A percentile compares a stretch with the other conserved stretches of the same genome.
Conservation (phyloP, 2,888 invertebrate species). For the Cistogaster globosa region DNA sequence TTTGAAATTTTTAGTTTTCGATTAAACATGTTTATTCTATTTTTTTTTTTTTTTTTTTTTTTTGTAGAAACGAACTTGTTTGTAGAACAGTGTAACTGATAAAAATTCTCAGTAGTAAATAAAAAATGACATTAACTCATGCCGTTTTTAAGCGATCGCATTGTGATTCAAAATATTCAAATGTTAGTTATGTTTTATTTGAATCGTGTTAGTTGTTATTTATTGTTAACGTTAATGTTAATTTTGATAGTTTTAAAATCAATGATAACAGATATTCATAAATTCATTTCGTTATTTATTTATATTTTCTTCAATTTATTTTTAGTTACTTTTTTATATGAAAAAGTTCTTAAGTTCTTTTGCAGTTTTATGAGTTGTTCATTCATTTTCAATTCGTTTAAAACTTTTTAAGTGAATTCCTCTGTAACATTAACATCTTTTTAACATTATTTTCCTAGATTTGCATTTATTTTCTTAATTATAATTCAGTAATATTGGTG, state of each 20-base stretch:
- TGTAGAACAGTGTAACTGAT: not conserved
- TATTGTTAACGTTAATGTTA: not conserved
- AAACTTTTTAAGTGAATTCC: too few species aligned
- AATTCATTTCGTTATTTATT: not conserved
- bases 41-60: too few species aligned
- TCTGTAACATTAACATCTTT: too few species aligned
- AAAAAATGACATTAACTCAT: constrained; percentile 13
- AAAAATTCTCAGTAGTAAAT: not conserved
- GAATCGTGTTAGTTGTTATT: not conserved
- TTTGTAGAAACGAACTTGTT: too few species aligned
- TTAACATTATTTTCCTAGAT: too few species aligned
- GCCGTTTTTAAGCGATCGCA: not conserved
- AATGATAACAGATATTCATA: constrained; percentile 10
- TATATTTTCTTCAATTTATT: not conserved
- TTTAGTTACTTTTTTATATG: not conserved
- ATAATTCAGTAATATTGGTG: too few species aligned
- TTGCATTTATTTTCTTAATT: too few species aligned
- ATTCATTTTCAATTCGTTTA: too few species aligned
- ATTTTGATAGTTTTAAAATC: not conserved
- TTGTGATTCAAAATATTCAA: not conserved
- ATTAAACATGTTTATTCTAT: too few species aligned
- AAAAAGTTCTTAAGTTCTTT: not conserved
- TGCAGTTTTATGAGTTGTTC: too few species aligned
- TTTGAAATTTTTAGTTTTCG: too few species aligned
- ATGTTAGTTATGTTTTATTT: not conserved